Conservation (phyloP, 2,888 invertebrate genomes). For the Eulithis prunata region DNA sequence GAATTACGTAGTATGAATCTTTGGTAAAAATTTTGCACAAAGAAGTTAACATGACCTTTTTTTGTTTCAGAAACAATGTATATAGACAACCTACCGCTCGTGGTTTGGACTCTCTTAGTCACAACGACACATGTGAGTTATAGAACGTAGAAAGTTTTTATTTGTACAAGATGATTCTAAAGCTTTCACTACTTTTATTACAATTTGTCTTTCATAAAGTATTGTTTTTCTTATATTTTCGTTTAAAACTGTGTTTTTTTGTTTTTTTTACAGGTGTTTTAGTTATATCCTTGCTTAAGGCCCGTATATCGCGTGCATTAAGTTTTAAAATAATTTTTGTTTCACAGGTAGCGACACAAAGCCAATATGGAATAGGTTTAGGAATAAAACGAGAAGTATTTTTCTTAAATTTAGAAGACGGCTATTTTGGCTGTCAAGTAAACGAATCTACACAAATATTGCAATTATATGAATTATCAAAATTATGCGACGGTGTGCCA, state of each 20-base stretch:
- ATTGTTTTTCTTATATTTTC: too few relatives aligned
- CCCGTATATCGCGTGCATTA: background rate
- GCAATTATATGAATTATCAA: conserved; percentile 97
- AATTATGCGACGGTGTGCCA: conserved; percentile 95
- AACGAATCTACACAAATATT: conserved; percentile 97
- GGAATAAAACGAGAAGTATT: conserved; percentile 96
- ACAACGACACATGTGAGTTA: conserved; percentile 92
- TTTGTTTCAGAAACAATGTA: conserved; percentile 94
- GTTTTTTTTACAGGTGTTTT: background rate
- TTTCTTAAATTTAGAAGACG: conserved; percentile 98
- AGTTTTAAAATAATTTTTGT: conserved; percentile 39
- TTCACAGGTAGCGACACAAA: conserved; percentile 89
- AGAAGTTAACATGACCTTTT: conserved; percentile 47
- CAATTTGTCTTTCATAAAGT: too few relatives aligned
- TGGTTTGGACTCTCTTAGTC: conserved; percentile 94
- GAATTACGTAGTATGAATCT: too few relatives aligned
- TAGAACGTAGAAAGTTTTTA: conserved; percentile 34
- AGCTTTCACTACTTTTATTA: too few relatives aligned
- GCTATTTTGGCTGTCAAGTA: conserved; percentile 98
- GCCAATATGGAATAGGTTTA: conserved; percentile 91
- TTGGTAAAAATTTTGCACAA: background rate
- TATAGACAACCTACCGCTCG: conserved; percentile 95
- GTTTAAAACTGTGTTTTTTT: too few relatives aligned
- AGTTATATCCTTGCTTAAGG: background rate
- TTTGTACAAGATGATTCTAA: too few relatives aligned